phyloP scores from a whole-genome alignment of 2,113 vertebrate genomes.

The Ailuropoda melanoleuca region DNA sequence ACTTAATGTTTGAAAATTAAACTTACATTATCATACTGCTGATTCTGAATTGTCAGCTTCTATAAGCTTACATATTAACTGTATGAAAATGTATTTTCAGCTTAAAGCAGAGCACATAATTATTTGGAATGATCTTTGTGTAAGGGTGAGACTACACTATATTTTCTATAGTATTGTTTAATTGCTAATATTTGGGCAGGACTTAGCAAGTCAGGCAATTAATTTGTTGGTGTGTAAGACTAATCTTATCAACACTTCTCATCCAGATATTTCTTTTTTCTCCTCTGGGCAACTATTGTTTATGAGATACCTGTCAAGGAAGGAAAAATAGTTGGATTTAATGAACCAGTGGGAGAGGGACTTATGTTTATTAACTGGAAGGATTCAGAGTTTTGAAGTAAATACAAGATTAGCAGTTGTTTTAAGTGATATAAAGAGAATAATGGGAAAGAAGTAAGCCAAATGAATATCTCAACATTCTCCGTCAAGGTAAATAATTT shows the following conservation, averaged over 20 bases:
- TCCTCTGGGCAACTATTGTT: background rate
- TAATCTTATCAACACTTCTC: background rate
- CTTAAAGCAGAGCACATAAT: background rate
- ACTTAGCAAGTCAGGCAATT: background rate
- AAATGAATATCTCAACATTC: background rate
- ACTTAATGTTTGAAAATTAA: background rate
- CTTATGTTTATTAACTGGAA: background rate
- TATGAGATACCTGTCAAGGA: background rate
- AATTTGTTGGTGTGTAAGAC: background rate
- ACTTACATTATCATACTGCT: background rate
- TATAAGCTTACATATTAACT: background rate
- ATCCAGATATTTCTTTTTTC: background rate
- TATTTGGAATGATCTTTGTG: background rate
- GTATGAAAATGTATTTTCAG: background rate
- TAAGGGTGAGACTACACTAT: background rate
- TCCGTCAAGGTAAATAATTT: background rate
- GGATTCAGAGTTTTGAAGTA: background rate
- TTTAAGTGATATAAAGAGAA: background rate
- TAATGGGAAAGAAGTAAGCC: background rate
- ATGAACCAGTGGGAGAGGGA: background rate
- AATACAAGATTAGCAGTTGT: background rate
- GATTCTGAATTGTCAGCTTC: background rate
- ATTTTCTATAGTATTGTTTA: background rate
- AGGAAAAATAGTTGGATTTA: background rate
- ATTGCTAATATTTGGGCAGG: background rate